Base-by-base conservation (phyloP, 2,113 vertebrate species). In the Dicrurus megarhynchus region DNA sequence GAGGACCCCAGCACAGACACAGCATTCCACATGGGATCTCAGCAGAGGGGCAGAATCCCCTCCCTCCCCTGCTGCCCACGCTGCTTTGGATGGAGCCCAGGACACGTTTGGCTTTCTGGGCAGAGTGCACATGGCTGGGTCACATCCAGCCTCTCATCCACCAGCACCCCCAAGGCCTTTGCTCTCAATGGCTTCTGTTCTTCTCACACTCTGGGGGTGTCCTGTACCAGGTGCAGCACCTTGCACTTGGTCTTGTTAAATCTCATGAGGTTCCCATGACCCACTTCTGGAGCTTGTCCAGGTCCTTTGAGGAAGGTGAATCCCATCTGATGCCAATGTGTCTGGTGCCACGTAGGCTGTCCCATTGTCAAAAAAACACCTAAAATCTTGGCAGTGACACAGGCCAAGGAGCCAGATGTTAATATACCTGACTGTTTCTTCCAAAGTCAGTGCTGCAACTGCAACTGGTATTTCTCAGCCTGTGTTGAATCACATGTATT, bases 401-500 rank as follows among this genome's bases (percentile, higher is more conserved):
- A 8, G n/a, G 44, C 23, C 28, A 12, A 5, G 11, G 33, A 52
- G 28, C 23, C 52, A 16, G 9, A 3, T 33, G 30, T 39, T 59
- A 14, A 11, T 9, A 39, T 27, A 20, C 52, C 23, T 32, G 8
- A 19, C 22, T 65, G 19, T 59, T 67, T 44, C 23, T 60, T 60
- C 39, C 24, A 26, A 26, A 67, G 28, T 65, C 33, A 24, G 7
- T 28, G 27, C 37, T 59, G 32, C 74, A 46, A 2, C 27, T 60
- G 9, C 35, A 24, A 6, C 33, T 74, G 52, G 8, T 59, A 28
- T 33, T 89, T 22, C 17, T 80, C 21, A 69, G 87, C 32, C 24
- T 46, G 28, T 76, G 21, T 24, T 59, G 35, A 55, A 46, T 46
- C 8, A 7, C 4, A 3, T 0, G 0, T 59, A 11, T 55, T 50